Percentiles rank a stretch among this genome's conserved stretches.
These are phyloP conservation scores for Tipula vernalis DNA, from an alignment of 2,888 invertebrate genomes.

Conservation along the genomic window DNA sequence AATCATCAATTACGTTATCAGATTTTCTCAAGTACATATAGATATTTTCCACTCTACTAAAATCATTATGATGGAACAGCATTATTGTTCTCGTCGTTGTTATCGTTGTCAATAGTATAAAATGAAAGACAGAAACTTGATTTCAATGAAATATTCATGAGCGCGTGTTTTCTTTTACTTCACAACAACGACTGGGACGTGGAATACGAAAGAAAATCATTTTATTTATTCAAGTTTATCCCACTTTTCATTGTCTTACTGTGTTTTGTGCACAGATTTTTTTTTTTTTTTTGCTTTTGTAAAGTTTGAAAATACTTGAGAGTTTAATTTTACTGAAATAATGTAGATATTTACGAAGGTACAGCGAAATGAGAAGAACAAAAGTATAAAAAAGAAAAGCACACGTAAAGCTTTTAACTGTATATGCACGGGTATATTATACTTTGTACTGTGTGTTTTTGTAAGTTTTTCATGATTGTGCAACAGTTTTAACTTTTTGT, in stretches of 20 bases:
- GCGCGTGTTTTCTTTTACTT: not conserved
- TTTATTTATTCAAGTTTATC: not conserved
- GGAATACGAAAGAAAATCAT: not conserved
- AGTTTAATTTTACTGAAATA: not conserved
- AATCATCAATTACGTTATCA: not conserved
- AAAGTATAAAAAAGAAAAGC: not conserved
- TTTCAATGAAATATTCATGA: not conserved
- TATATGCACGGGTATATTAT: not conserved
- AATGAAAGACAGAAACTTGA: not conserved
- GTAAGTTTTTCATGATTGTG: not conserved
- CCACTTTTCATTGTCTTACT: not conserved
- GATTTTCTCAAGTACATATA: not conserved
- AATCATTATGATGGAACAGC: not conserved
- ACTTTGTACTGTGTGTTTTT: not conserved
- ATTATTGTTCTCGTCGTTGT: not conserved
- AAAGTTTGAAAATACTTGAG: not conserved
- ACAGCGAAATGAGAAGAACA: not conserved
- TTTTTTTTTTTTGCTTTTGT: not conserved
- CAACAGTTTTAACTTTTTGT: not conserved
- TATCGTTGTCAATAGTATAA: not conserved
- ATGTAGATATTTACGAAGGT: not conserved
- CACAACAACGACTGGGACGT: not conserved
- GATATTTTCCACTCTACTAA: not conserved
- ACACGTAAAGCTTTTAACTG: not conserved
- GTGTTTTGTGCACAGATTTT: not conserved